Evolutionary conservation across 2,113 vertebrate species (phyloP).

Genomic region (Pseudorasbora parva): DNA sequence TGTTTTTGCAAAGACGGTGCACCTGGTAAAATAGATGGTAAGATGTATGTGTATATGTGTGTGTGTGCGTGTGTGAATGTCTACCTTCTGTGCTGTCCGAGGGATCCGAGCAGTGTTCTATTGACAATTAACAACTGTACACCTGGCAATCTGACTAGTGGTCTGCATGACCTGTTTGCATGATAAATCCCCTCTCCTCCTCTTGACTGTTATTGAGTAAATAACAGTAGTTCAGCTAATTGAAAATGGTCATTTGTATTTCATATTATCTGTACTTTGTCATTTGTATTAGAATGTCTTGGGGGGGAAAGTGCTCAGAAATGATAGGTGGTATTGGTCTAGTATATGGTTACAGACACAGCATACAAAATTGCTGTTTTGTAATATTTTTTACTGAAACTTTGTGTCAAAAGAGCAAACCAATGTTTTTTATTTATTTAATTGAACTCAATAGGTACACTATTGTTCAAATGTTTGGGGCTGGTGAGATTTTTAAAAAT

Average conservation of each 20-base stretch:
- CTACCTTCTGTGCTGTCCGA: slow-evolving; percentile 14
- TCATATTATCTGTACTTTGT: neutral
- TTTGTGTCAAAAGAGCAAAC: neutral
- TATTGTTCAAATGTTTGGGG: neutral
- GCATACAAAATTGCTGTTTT: neutral
- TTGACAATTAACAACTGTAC: slow-evolving; percentile 30
- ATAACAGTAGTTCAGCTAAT: neutral
- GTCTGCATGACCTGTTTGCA: slow-evolving; percentile 59
- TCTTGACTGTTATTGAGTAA: slow-evolving; percentile 23
- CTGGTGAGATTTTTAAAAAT: neutral
- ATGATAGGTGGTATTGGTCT: neutral
- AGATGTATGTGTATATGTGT: slow-evolving; percentile 83
- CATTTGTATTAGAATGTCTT: neutral
- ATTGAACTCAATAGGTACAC: neutral
- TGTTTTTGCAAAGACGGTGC: slow-evolving; percentile 93
- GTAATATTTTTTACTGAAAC: no score
- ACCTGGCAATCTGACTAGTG: slow-evolving; percentile 1
- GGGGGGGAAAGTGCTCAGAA: neutral
- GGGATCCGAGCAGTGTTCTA: slow-evolving; percentile 31
- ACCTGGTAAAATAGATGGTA: slow-evolving; percentile 94
- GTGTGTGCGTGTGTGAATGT: slow-evolving; percentile 65
- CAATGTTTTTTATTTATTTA: neutral
- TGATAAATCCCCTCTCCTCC: slow-evolving; percentile 18
- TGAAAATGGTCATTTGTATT: neutral
- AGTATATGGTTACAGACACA: neutral